A percentile compares a stretch with the other conserved stretches of the same genome.
phyloP scores from a whole-genome alignment of 2,888 invertebrate genomes.

The Lasioglossum figueresi region DNA sequence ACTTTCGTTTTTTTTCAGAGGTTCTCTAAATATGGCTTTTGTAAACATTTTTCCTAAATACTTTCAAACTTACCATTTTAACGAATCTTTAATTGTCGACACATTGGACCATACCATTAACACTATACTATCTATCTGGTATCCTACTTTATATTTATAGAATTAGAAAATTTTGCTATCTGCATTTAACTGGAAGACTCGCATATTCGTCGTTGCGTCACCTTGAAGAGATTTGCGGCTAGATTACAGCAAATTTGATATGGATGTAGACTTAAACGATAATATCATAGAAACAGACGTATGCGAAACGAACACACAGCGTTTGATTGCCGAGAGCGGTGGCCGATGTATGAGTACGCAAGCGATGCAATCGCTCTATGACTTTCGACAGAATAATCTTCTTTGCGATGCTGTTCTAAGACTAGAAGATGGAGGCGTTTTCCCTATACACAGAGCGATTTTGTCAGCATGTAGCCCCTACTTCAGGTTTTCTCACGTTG shows the following conservation, averaged over 20 bases:
- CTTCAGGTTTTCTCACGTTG: conserved; percentile 88
- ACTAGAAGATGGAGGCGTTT: conserved; percentile 92
- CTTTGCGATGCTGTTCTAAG: conserved; percentile 94
- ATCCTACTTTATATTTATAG: neutral
- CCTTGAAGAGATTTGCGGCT: conserved; percentile 15
- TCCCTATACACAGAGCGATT: conserved; percentile 94
- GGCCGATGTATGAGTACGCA: conserved; percentile 92
- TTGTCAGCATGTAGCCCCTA: conserved; percentile 95
- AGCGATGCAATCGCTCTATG: conserved; percentile 93
- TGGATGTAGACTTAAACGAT: conserved; percentile 76
- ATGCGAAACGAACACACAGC: conserved; percentile 58
- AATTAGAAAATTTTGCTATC: conserved; percentile 29
- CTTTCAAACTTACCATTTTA: neutral
- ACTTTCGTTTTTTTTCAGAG: neutral
- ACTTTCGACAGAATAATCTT: conserved; percentile 92
- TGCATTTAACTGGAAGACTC: conserved; percentile 7
- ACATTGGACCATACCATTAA: neutral
- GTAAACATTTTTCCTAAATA: neutral
- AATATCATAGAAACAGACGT: conserved; percentile 55
- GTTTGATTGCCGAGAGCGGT: conserved; percentile 81
- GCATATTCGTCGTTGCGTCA: conserved; percentile 26
- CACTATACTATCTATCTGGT: neutral
- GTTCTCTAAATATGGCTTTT: neutral
- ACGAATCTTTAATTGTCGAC: neutral
- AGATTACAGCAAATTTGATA: conserved; percentile 58